Conservation (phyloP, 2,113 vertebrate genomes). For the Neogobius melanostomus region DNA sequence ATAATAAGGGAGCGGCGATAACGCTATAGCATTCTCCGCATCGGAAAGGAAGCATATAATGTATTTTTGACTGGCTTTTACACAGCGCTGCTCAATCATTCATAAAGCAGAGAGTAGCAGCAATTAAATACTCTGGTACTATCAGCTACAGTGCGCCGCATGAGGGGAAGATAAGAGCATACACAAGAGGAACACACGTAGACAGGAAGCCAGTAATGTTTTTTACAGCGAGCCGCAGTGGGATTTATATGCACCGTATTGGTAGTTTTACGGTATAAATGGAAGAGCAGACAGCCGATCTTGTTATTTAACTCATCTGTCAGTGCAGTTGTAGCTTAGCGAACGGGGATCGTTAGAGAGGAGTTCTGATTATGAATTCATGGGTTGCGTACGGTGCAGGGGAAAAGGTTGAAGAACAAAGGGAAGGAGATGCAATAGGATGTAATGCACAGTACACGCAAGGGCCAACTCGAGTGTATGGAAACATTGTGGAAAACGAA, state of each 20-base stretch:
- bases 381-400: conserved; percentile 6
- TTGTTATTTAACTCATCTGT: conserved; percentile 3
- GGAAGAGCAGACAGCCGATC: background rate
- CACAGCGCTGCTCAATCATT: conserved; percentile 53
- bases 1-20: conserved; percentile 58
- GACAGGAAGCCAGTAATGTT: conserved; percentile 4
- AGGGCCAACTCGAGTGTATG: conserved; percentile 6
- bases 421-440: conserved; percentile 3
- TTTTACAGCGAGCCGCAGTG: conserved; percentile 22
- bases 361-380: conserved; percentile 3
- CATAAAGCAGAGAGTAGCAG: conserved; percentile 37
- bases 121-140: conserved; percentile 70
- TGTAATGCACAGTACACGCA: conserved; percentile 6
- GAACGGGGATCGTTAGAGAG: background rate
- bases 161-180: conserved; percentile 41
- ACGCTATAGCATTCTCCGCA: conserved; percentile 32
- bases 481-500: background rate
- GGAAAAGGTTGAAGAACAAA: conserved; percentile 3
- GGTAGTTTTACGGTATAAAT: background rate
- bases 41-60: conserved; percentile 39
- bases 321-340: background rate
- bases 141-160: conserved; percentile 36
- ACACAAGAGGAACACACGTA: conserved; percentile 12
- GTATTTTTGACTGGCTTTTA: conserved; percentile 55
- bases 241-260: conserved; percentile 18